Evolutionary conservation across 1,140 invertebrate genomes (phyloP).

Genomic region (Dysdera silvatica): DNA sequence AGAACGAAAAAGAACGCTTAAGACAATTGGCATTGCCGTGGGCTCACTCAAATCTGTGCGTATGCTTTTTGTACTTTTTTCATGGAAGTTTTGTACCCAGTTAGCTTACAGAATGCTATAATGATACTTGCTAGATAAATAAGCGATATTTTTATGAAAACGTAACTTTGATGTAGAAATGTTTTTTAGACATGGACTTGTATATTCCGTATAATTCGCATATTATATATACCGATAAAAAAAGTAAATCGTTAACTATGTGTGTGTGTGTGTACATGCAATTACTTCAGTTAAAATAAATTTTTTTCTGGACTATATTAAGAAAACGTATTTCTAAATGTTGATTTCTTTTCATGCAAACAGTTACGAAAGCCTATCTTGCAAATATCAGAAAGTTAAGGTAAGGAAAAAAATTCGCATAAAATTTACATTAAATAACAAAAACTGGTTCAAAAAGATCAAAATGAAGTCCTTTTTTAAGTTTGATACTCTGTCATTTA

Average conservation of each 20-base stretch:
- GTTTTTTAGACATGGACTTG: background rate
- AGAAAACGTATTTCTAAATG: no score
- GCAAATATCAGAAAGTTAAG: constrained; percentile 23
- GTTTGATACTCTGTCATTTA: background rate
- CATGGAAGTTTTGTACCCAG: background rate
- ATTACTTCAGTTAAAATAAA: no score
- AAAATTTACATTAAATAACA: no score
- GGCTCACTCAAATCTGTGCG: constrained; percentile 21
- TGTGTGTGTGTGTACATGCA: no score
- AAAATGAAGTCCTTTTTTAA: no score
- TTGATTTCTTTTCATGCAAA: constrained; percentile 12
- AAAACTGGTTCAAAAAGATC: no score
- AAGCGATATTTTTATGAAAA: background rate
- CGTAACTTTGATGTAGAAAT: background rate
- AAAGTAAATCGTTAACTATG: no score
- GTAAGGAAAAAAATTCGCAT: no score
- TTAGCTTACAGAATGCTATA: background rate
- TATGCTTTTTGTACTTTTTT: background rate
- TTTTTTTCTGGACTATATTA: no score
- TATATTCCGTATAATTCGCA: background rate
- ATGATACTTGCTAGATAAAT: background rate
- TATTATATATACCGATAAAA: no score
- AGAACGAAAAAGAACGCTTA: constrained; percentile 19
- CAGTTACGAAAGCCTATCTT: constrained; percentile 23
- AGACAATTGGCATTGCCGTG: constrained; percentile 14